Evolutionary conservation across 2,113 vertebrate genomes (phyloP).

Genomic region (Rhagologus leucostigma): DNA sequence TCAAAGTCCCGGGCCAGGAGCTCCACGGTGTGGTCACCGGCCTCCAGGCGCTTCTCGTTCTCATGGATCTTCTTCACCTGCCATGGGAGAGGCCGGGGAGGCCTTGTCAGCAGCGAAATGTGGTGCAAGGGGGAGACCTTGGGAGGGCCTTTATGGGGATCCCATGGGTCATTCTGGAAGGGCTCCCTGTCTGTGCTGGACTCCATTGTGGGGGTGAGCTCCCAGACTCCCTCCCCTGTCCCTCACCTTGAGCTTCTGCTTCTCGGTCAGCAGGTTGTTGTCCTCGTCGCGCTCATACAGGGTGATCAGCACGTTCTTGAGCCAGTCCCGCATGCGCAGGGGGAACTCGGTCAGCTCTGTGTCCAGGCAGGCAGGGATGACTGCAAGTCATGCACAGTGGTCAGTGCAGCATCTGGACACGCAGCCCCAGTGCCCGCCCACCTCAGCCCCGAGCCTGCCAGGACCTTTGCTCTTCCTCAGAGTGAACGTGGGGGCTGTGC

Average conservation of each 20-base stretch:
- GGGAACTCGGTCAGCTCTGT: constrained; percentile 92
- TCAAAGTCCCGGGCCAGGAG: constrained; percentile 94
- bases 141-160: neutral
- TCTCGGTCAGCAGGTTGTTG: constrained; percentile 96
- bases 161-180: neutral
- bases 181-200: neutral
- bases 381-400: constrained; percentile 55
- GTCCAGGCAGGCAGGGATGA: constrained; percentile 88
- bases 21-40: constrained; percentile 90
- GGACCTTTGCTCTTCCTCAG: neutral
- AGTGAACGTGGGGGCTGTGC: neutral
- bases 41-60: constrained; percentile 94
- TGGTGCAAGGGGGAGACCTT: neutral
- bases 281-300: constrained; percentile 91
- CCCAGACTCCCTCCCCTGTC: neutral
- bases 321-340: constrained; percentile 98
- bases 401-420: neutral
- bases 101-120: neutral
- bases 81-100: neutral
- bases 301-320: constrained; percentile 97
- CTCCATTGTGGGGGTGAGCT: accelerated
- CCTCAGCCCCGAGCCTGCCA: neutral
- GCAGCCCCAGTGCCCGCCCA: neutral
- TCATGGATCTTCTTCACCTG: constrained; percentile 98
- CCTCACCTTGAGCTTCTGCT: constrained; percentile 94